A percentile compares a stretch with the other conserved stretches of the same genome.
Evolutionary conservation across 1,140 invertebrate genomes (phyloP).

Genomic region (Drosophila persimilis): DNA sequence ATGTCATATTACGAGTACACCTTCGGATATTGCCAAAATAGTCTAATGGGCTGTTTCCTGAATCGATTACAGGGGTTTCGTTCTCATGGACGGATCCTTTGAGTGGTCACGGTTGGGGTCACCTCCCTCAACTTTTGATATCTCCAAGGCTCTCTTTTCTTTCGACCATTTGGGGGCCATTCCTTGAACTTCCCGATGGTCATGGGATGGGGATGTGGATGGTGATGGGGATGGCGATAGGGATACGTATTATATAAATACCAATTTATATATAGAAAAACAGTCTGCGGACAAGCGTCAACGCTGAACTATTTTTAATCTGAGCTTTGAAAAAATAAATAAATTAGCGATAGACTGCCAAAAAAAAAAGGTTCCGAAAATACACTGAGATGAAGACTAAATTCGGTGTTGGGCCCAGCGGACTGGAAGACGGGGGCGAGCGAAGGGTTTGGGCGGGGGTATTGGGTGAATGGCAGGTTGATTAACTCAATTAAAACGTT

Average conservation of each 20-base stretch:
- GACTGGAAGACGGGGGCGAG: not conserved
- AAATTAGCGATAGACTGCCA: slow-evolving; percentile 62
- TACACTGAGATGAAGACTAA: slow-evolving; percentile 31
- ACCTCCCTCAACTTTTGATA: too few relatives aligned
- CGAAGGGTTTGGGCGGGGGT: not conserved
- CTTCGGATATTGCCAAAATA: too few relatives aligned
- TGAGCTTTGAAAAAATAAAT: slow-evolving; percentile 57
- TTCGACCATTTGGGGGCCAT: not conserved
- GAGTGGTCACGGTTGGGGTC: too few relatives aligned
- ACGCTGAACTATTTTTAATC: slow-evolving; percentile 66
- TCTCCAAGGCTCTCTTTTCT: too few relatives aligned
- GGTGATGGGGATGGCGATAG: too few relatives aligned
- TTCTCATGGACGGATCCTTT: too few relatives aligned
- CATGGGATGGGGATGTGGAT: too few relatives aligned
- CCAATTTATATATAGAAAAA: not conserved
- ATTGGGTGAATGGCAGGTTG: slow-evolving; percentile 39
- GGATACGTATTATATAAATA: not conserved
- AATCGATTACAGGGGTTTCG: too few relatives aligned
- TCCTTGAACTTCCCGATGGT: not conserved
- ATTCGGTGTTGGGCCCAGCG: too few relatives aligned
- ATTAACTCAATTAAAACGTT: slow-evolving; percentile 77
- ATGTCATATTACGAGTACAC: too few relatives aligned
- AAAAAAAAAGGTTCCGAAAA: slow-evolving; percentile 66
- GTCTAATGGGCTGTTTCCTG: too few relatives aligned
- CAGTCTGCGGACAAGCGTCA: not conserved